Base-by-base conservation (phyloP, 2,888 invertebrate species). In the Drosophila colorata region DNA sequence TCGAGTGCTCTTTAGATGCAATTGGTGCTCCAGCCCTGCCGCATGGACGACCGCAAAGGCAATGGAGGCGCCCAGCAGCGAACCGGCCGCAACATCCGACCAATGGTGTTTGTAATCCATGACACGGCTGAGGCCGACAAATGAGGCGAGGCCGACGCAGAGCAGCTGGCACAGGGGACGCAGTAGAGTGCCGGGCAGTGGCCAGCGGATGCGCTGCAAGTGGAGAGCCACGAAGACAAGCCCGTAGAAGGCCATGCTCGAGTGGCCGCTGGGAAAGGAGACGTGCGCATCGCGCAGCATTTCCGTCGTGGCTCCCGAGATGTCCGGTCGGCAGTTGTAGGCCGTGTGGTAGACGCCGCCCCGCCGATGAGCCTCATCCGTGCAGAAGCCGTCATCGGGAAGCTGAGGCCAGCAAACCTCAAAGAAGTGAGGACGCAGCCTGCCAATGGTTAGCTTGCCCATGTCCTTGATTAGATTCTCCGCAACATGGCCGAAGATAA, bases 21-120 rank as follows among this genome's bases (percentile, higher is more conserved):
- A 25, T 20, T 46, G 47, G 11, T 59, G 66, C 44, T 83, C 75
- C 58, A 49, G 35, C 7, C 31, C 68, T 9, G 88, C 86, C 16
- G 52, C 71, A 46, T 25, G 48, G 3, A 64, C 57, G 90, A 95
- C 94, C 79, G 96, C 92, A 69, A 95, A 82, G 72, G 97, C 96
- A 69, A 93, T 93, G 35, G 94, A 86, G 47, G 94, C 91, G 18
- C 97, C 97, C 74, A 97, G 93, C 57, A 93, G 84, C 78, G 95
- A 93, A 0, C 99, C 99, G 66, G 95, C 95, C 40, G 98, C 93
- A 4, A 98, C 98, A 93, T 99, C 99, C 91, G 97, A 98, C 97
- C 98, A 98, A 91, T 99, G 98, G 93, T 99, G 99, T 92, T 98
- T 98, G 93, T 98, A 97, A 93, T 99, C 97, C 8, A 97, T 97